These are phyloP conservation scores for Pachycephala philippinensis DNA, from an alignment of 2,113 vertebrate species.

Conservation along the genomic window DNA sequence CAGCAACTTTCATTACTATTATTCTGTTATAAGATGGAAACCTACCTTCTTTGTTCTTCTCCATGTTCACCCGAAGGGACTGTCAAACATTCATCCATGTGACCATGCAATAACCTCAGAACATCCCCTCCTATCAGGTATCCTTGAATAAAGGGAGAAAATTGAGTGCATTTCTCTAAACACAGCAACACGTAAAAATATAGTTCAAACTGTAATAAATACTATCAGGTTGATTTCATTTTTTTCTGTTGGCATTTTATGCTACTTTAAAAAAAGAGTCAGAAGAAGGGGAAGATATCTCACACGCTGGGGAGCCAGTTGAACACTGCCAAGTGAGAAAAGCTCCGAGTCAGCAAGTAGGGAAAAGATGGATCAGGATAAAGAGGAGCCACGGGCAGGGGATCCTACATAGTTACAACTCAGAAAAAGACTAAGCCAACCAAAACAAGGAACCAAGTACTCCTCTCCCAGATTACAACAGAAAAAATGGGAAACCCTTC, in stretches of 20 bases:
- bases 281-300: neutral
- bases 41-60: conserved; percentile 91
- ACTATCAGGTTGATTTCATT: rapidly evolving
- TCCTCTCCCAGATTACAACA: neutral
- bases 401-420: neutral
- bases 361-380: neutral
- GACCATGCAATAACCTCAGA: conserved; percentile 89
- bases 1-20: neutral
- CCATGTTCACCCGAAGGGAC: conserved; percentile 92
- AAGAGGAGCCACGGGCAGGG: neutral
- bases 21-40: neutral
- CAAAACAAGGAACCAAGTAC: neutral
- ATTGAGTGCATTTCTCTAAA: neutral
- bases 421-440: neutral
- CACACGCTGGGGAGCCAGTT: neutral
- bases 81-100: conserved; percentile 97
- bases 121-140: conserved; percentile 95
- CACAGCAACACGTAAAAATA: rapidly evolving
- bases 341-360: neutral
- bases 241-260: neutral
- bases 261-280: neutral
- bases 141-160: conserved; percentile 70
- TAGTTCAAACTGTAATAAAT: neutral
- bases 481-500: neutral
- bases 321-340: neutral